Evolutionary conservation across 2,888 invertebrate genomes (phyloP).

Genomic region (Choristoneura rosaceana): DNA sequence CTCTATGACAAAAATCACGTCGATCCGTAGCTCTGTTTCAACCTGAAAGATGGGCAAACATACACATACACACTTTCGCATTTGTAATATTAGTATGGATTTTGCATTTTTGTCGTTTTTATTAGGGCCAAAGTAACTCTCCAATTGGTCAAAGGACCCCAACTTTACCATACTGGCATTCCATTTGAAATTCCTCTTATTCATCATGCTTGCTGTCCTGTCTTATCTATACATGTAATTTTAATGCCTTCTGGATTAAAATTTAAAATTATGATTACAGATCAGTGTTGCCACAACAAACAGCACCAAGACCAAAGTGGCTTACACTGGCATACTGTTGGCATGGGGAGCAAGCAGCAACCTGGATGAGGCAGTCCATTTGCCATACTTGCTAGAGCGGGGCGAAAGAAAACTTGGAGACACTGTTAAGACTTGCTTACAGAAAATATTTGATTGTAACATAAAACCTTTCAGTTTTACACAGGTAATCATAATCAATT

Average conservation of each 20-base stretch:
- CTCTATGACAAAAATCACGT: no score
- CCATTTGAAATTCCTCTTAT: no score
- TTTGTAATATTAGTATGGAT: no score
- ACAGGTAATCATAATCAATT: slow-evolving; percentile 65
- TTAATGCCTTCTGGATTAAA: no score
- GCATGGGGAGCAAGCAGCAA: slow-evolving; percentile 70
- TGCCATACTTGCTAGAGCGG: slow-evolving; percentile 77
- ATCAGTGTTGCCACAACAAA: slow-evolving; percentile 65
- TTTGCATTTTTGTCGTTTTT: no score
- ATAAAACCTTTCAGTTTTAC: slow-evolving; percentile 72
- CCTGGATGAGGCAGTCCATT: slow-evolving; percentile 62
- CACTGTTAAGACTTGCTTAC: slow-evolving; percentile 67
- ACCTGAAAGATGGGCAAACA: no score
- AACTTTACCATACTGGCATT: no score
- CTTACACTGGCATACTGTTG: slow-evolving; percentile 69
- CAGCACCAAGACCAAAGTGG: slow-evolving; percentile 58
- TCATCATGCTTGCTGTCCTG: neutral
- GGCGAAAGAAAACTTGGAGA: slow-evolving; percentile 70
- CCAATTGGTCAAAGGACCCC: no score
- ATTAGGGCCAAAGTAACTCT: no score
- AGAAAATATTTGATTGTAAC: slow-evolving; percentile 78
- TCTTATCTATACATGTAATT: neutral
- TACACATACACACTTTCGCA: no score
- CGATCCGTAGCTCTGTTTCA: no score
- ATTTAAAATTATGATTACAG: slow-evolving; percentile 55